Conservation (phyloP, 2,797 vertebrate genomes). For the Tachyglossus aculeatus region DNA sequence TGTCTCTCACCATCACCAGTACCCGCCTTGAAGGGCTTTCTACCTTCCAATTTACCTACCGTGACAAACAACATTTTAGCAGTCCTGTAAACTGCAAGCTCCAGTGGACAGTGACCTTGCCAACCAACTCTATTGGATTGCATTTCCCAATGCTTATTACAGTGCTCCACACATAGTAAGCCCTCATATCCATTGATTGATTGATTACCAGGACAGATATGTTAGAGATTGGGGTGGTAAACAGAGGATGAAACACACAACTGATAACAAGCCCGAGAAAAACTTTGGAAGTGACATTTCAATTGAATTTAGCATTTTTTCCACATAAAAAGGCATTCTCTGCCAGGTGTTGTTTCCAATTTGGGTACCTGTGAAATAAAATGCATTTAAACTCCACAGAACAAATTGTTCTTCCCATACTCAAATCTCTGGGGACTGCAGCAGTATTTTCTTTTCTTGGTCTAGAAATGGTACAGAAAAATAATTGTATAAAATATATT, state of each 20-base stretch:
- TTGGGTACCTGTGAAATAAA: neutral
- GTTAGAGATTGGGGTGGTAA: too few species aligned
- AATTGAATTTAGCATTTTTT: too few species aligned
- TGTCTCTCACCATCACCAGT: neutral
- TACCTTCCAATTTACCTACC: too few species aligned
- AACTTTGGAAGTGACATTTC: neutral
- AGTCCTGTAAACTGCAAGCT: too few species aligned
- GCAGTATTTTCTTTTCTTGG: too few species aligned
- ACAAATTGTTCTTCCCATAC: neutral
- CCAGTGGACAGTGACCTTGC: too few species aligned
- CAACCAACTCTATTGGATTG: too few species aligned
- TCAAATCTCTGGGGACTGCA: neutral
- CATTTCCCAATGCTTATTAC: too few species aligned
- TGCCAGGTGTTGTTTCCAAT: neutral
- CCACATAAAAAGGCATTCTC: neutral
- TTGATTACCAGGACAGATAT: too few species aligned
- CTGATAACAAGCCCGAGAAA: slow-evolving; percentile 13
- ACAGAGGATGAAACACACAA: neutral
- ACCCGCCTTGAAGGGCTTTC: neutral
- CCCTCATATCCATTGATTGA: too few species aligned
- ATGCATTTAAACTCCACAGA: neutral
- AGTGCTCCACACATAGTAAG: too few species aligned
- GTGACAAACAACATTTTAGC: too few species aligned
- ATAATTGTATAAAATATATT: neutral
- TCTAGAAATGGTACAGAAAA: neutral